Percentiles rank a stretch among this genome's conserved stretches.
phyloP scores from a whole-genome alignment of 2,888 invertebrate genomes.

The Lutraria lutraria region DNA sequence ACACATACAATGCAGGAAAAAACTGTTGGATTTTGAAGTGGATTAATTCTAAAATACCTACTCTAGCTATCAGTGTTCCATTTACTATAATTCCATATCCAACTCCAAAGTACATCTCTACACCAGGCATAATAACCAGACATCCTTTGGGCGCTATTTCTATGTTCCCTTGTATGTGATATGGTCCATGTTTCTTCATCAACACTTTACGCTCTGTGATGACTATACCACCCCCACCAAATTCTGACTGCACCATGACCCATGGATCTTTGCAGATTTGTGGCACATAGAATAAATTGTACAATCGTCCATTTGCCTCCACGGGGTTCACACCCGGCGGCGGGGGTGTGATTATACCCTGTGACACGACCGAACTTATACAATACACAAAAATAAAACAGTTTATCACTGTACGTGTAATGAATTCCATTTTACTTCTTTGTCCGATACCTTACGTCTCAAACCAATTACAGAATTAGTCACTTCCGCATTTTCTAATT shows the following conservation, averaged over 20 bases:
- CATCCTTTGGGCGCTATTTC: slow-evolving; percentile 79
- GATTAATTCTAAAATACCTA: slow-evolving; percentile 88
- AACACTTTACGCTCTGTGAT: slow-evolving; percentile 71
- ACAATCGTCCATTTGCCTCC: slow-evolving; percentile 79
- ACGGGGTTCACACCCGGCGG: slow-evolving; percentile 74
- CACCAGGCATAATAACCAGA: slow-evolving; percentile 95
- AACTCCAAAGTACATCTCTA: slow-evolving; percentile 95
- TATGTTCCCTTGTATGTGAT: slow-evolving; percentile 78
- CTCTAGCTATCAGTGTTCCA: slow-evolving; percentile 95
- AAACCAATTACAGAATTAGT: slow-evolving; percentile 15
- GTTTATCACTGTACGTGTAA: background rate
- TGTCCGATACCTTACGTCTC: background rate
- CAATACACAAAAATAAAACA: slow-evolving; percentile 10
- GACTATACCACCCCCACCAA: slow-evolving; percentile 66
- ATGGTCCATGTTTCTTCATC: slow-evolving; percentile 77
- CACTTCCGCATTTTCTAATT: slow-evolving; percentile 44
- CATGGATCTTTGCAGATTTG: slow-evolving; percentile 75
- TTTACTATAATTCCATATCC: slow-evolving; percentile 97
- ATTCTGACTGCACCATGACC: slow-evolving; percentile 51
- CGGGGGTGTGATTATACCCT: slow-evolving; percentile 76
- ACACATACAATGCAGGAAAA: no score
- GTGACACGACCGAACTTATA: background rate
- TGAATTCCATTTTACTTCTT: background rate
- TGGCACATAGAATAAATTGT: slow-evolving; percentile 78
- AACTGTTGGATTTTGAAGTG: no score